Base-by-base conservation (phyloP, 2,113 vertebrate genomes). In the Bungarus multicinctus region DNA sequence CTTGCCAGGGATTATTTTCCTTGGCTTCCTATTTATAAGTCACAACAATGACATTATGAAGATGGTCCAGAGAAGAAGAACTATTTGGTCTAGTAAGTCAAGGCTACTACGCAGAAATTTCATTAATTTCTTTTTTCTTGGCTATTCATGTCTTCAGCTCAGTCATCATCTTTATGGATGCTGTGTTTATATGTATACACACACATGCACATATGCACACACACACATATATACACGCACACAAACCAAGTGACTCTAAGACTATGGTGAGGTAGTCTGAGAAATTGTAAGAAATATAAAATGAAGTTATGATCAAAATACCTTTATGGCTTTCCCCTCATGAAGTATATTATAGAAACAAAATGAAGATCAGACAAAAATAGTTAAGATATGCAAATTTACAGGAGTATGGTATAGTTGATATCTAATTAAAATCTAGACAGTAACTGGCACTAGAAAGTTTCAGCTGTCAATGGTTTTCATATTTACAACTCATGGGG, bases 211-310 rank as follows among this genome's bases (percentile, higher is more conserved):
- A 11, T 1, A 50, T 50, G 10, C 60, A n/a, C 30, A 2, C 14
- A 2, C 14, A 18, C 5, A 74, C 5, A 34, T 0, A 39, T 14
- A 14, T 4, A n/a, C 3, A 4, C 3, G 8, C 22, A 23, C 6
- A 23, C 22, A 57, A 6, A 57, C 22, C 55, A 23, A 2, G 0
- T 5, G 27, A 69, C 11, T 69, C n/a, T 69, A 69, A n/a, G n/a
- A 69, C 30, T n/a, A n/a, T 69, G 30, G 4, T 69, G 64, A 16
- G 12, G 12, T n/a, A 69, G 12, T 69, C 4, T 69, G 30, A 69
- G 4, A 69, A 16, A 30, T 69, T 69, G 12, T 30, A n/a, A 69
- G 4, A 69, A n/a, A 69, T 69, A 69, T n/a, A n/a, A 69, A 69
- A 69, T 69, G 64, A 69, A 5, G n/a, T 30, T 64, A 14, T 69